phyloP scores from a whole-genome alignment of 2,888 invertebrate species.

The Acleris holmiana region DNA sequence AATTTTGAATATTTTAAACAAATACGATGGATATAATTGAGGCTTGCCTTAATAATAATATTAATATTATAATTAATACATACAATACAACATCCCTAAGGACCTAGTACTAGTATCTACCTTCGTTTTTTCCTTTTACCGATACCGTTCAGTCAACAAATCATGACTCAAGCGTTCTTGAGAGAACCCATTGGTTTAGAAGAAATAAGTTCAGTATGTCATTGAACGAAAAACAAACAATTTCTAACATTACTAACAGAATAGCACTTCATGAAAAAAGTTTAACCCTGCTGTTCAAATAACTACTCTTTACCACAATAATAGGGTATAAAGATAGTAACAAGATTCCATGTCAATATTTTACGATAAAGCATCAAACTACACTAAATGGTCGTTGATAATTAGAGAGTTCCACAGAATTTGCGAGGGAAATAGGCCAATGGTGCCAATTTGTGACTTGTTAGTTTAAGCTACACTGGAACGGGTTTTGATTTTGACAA shows the following conservation, averaged over 20 bases:
- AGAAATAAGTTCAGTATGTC: conserved; percentile 30
- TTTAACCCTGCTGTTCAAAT: background rate
- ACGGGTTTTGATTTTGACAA: conserved; percentile 64
- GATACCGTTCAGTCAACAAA: conserved; percentile 3
- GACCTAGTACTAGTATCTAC: too few species aligned
- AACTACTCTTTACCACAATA: background rate
- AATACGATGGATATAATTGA: too few species aligned
- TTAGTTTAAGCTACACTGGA: conserved; percentile 47
- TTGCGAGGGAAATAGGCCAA: conserved; percentile 59
- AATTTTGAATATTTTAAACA: too few species aligned
- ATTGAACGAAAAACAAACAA: conserved; percentile 33
- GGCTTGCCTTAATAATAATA: too few species aligned
- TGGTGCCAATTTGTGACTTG: conserved; percentile 65
- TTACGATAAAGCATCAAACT: conserved; percentile 49
- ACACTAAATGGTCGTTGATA: conserved; percentile 59
- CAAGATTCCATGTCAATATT: conserved; percentile 6
- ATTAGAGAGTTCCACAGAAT: conserved; percentile 48
- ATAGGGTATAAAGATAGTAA: background rate
- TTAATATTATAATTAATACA: too few species aligned
- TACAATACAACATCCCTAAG: too few species aligned
- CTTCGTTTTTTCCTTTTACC: too few species aligned
- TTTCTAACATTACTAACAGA: conserved; percentile 37
- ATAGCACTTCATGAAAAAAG: conserved; percentile 3
- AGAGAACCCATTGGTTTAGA: conserved; percentile 21
- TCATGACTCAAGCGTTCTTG: conserved; percentile 28